Evolutionary conservation across 2,797 vertebrate species (phyloP).

Genomic region (Psittacula derbiana): DNA sequence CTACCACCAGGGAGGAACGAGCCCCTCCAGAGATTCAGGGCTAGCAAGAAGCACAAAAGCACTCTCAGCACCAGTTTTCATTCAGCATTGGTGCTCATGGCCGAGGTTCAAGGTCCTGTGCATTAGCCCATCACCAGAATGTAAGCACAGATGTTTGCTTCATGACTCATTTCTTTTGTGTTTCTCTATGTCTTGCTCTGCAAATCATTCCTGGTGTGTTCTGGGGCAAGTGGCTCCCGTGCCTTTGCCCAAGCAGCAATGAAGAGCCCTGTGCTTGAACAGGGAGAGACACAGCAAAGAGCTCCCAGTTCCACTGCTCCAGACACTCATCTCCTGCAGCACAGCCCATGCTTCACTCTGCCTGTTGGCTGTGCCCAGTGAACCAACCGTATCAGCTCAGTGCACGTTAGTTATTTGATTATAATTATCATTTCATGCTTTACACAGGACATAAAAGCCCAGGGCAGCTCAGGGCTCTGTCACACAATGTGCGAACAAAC

Average conservation of each 20-base stretch:
- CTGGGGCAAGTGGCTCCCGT: neutral
- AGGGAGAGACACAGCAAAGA: neutral
- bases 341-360: neutral
- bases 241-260: neutral
- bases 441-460: conserved; percentile 37
- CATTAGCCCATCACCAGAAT: neutral
- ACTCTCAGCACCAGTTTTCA: neutral
- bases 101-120: neutral
- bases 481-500: conserved; percentile 11
- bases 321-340: accelerated
- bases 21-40: neutral
- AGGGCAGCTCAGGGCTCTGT: conserved; percentile 16
- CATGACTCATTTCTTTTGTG: neutral
- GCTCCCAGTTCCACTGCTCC: neutral
- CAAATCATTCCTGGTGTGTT: neutral
- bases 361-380: neutral
- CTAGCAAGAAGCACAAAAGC: neutral
- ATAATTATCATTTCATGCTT: conserved; percentile 28
- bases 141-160: neutral
- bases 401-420: conserved; percentile 1
- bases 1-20: neutral
- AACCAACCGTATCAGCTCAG: neutral
- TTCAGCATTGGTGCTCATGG: accelerated
- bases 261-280: neutral
- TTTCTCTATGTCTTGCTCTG: neutral